A percentile compares a stretch with the other conserved stretches of the same genome.
These are phyloP conservation scores for Meteorus sp. DNA, from an alignment of 1,140 invertebrate species.

Conservation along the genomic window DNA sequence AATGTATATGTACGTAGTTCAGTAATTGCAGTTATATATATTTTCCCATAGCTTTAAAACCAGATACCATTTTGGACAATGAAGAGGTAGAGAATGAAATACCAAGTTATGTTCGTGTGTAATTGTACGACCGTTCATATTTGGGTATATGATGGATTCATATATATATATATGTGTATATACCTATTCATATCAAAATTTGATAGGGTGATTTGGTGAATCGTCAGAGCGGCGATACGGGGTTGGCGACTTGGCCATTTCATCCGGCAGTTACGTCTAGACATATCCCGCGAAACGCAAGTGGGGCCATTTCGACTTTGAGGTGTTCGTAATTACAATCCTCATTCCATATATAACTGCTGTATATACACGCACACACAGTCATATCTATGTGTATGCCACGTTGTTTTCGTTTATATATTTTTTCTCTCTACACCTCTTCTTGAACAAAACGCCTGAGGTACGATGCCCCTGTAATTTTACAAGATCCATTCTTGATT, in stretches of 20 bases:
- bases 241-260: conserved; percentile 42
- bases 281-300: too few species aligned
- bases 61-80: too few species aligned
- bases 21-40: conserved; percentile 11
- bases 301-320: conserved; percentile 47
- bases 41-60: too few species aligned
- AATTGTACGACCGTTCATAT: too few species aligned
- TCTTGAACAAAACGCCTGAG: too few species aligned
- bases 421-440: too few species aligned
- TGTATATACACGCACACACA: too few species aligned
- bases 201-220: conserved; percentile 45
- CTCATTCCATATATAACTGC: not conserved
- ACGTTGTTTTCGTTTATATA: too few species aligned
- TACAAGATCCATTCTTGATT: conserved; percentile 48
- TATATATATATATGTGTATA: conserved; percentile 17
- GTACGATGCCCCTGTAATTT: conserved; percentile 55
- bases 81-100: too few species aligned
- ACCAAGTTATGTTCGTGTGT: too few species aligned
- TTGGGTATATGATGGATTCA: too few species aligned
- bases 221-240: conserved; percentile 26
- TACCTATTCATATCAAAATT: conserved; percentile 27
- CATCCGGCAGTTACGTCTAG: conserved; percentile 38
- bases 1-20: not conserved
- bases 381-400: too few species aligned
- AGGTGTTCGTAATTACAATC: conserved; percentile 51